Evolutionary conservation across 1,140 invertebrate genomes (phyloP), one percentile per base, ranked within the genome.

Genomic region (Eriocheir sinensis): DNA sequence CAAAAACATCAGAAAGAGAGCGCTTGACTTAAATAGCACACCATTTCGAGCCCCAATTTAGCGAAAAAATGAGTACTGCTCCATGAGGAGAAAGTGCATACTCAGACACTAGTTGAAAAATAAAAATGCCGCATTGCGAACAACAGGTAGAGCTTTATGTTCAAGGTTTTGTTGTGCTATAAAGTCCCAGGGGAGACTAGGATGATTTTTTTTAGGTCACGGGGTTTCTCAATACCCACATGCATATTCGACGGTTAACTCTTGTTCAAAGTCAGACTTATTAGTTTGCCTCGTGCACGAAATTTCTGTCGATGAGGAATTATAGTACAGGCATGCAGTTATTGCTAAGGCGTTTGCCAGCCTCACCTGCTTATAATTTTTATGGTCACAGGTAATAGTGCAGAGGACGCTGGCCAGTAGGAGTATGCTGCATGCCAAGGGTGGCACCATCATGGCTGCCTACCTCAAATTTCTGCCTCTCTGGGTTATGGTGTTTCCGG

Each of bases 401-500:
- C 97, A 97, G 96, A 96, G 97, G 95, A 96, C 97, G 0, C 96
- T 97, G 41, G 97, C 97, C 21, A 96, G 97, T 6, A 97, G 97
- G 96, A 97, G 97, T 95, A 96, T 97, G 93, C 96, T 96, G 8
- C 97, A 97, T 96, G 97, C 97, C 8, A 97, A 97, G 96, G 97
- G 96, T 38, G 97, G 97, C 0, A 97, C 96, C 34, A 96, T 97
- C 41, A 88, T 97, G 41, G 97, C 97, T 9, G 97, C 97, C 0
- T 97, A 97, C 95, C 96, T 97, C n/a, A 97, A 97, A 96, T 96
- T 97, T 91, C 95, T 97, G 27, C 97, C 97, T 17, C 95, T 97
- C 79, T 97, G 96, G 96, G 95, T 97, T 0, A 97, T 97, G 83
- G 97, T 97, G 27, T 97, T 97, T 92, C 97, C 97, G 27, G 97